phyloP scores from a whole-genome alignment of 2,888 invertebrate species.

The Hirtodrosophila trivittata region DNA sequence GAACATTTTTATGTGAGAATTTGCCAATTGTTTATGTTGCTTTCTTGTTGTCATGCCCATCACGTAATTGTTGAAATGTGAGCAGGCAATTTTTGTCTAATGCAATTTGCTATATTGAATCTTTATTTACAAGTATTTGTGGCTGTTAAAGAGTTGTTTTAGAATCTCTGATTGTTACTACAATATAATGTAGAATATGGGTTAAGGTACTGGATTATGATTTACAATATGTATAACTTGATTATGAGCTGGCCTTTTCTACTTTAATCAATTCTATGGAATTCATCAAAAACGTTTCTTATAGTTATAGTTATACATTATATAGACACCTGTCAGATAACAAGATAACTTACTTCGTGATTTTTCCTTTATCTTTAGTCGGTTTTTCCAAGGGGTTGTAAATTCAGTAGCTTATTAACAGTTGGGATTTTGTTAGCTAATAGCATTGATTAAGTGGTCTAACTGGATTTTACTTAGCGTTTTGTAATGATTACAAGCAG shows the following conservation, averaged over 20 bases:
- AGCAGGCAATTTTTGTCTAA: constrained; percentile 33
- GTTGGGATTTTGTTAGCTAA: background rate
- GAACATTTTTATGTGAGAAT: constrained; percentile 71
- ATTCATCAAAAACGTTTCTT: too few relatives aligned
- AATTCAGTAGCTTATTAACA: background rate
- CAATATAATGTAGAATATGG: too few relatives aligned
- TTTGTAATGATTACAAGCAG: constrained; percentile 10
- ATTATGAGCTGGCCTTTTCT: too few relatives aligned
- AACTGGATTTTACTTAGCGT: constrained; percentile 5
- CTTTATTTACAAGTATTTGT: constrained; percentile 2
- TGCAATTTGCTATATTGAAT: constrained; percentile 27
- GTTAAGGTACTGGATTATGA: too few relatives aligned
- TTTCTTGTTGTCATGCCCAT: constrained; percentile 47
- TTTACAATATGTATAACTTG: too few relatives aligned
- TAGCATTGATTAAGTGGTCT: background rate
- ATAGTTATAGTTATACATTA: too few relatives aligned
- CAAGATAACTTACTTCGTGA: background rate
- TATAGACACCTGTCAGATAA: too few relatives aligned
- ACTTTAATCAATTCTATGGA: too few relatives aligned
- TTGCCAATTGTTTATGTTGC: constrained; percentile 40
- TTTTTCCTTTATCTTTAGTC: background rate
- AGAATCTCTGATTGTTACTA: background rate
- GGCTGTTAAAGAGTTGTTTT: background rate
- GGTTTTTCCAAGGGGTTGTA: background rate
- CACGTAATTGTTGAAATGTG: constrained; percentile 57